Base-by-base conservation (phyloP, 2,113 vertebrate species). In the Mungos mungo region DNA sequence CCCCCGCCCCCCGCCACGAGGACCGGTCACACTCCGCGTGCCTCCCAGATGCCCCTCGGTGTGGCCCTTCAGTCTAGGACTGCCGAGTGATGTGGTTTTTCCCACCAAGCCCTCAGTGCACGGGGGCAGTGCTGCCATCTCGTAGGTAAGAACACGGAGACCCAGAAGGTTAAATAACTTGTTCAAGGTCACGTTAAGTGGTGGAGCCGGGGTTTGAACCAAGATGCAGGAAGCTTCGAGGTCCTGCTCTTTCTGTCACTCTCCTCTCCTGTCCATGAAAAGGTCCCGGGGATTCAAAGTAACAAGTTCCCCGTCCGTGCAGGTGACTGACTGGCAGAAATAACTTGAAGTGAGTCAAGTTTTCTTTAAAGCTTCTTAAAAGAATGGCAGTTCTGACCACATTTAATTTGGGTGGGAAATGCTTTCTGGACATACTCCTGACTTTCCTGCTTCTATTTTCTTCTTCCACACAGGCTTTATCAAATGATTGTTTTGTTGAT, bases 401-500 rank as follows among this genome's bases (percentile, higher is more conserved):
- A 94, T 95, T 57, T 68, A 76, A 0, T 92, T 88, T 85, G 38
- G 89, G 83, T 96, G 90, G 77, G 52, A 77, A 29, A 35, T 52
- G 92, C 97, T 97, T 97, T 98, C 88, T 79, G 96, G 96, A 96
- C 96, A 81, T 68, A 95, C 74, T 95, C n/a, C 74, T 95, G 15
- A 16, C 71, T 89, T 93, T 54, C 95, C 80, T 86, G 83, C 85
- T 84, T 16, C 50, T 33, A 0, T 83, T 96, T 97, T 92, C 90
- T 97, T 92, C 54, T 81, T 96, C 66, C 91, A 38, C 3, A 33
- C 23, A 90, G 57, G 35, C 95, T 93, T 96, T 98, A 95, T 89
- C 79, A 96, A 93, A 69, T 10, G 91, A 93, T 80, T 81, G 96
- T 98, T 96, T 97, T 96, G 7, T 76, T 97, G 77, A 85, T 97